Evolutionary conservation across 2,113 vertebrate genomes (phyloP), one percentile per base, ranked within the genome.

Genomic region (Tauraco erythrolophus): DNA sequence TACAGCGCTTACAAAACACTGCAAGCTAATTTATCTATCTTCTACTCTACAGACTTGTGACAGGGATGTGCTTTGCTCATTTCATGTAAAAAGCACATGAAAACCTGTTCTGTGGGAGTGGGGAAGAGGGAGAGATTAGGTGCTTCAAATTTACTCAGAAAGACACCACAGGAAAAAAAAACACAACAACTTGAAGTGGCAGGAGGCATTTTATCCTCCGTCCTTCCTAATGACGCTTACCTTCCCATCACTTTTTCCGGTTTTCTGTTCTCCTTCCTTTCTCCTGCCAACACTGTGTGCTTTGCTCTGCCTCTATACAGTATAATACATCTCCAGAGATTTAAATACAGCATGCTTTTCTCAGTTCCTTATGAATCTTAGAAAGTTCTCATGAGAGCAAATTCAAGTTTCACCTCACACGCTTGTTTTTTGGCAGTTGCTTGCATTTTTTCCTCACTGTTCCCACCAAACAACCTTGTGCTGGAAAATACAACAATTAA

Each of bases 401-500:
- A 92, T 89, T 81, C 64, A 81, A 89, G 72, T 84, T 96, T 91
- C 81, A 94, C 95, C 96, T 94, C 96, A 94, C 83, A 87, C 2
- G 19, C 58, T 92, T 87, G 33, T 5, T n/a, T 91, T 94, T 95
- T 97, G 95, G 95, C 91, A 94, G 83, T 87, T 87, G 65, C 76
- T 82, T 87, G 76, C 83, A 69, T 94, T 92, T 93, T 84, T 91
- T 45, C 22, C 60, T 35, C 39, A 72, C 69, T 89, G 66, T 93
- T 97, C 92, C 92, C 95, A 94, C 80, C 72, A 96, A 96, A 89
- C n/a, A 91, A 88, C 64, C 46, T 92, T 78, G 46, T 85, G 48
- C 79, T 92, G 90, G 92, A 95, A 97, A 92, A 92, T 17, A 84
- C 76, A 97, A 87, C 72, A 94, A 87, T 95, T 92, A 94, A 92